phyloP scores from a whole-genome alignment of 2,113 vertebrate species.

The Gallinago jamesoni region DNA sequence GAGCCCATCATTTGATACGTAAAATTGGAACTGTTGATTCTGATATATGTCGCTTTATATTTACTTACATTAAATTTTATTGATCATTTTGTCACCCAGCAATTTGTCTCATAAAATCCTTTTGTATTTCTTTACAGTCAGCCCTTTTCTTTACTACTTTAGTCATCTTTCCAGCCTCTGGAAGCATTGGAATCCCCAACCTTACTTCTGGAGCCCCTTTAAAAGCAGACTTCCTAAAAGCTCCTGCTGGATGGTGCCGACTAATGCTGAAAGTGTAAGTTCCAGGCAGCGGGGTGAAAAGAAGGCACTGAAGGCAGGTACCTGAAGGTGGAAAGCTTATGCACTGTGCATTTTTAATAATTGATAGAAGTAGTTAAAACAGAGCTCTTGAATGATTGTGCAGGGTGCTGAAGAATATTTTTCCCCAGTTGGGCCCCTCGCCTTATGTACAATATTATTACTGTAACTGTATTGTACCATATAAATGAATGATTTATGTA shows the following conservation, averaged over 20 bases:
- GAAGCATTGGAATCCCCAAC: not conserved
- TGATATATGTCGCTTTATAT: not conserved
- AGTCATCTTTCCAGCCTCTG: not conserved
- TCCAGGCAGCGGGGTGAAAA: not conserved
- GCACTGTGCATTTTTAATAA: not conserved
- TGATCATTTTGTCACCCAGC: not conserved
- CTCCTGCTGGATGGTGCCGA: not conserved
- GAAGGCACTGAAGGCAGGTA: not conserved
- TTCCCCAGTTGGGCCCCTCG: not conserved
- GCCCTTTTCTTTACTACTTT: not conserved
- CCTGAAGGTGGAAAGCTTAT: not conserved
- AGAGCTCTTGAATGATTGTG: not conserved
- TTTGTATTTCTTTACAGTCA: not conserved
- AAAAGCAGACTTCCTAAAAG: not conserved
- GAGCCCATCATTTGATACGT: not conserved
- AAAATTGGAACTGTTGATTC: not conserved
- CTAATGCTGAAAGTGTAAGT: not conserved
- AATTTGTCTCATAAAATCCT: not conserved
- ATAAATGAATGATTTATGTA: constrained; percentile 23
- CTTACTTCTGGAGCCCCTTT: not conserved
- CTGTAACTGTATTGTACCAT: not conserved
- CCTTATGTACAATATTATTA: not conserved
- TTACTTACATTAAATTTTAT: not conserved
- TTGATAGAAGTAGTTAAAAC: constrained; percentile 30
- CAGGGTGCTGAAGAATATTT: constrained; percentile 5